Percentiles rank a stretch among this genome's conserved stretches.
These are phyloP conservation scores for Drosophila ironensis DNA, from an alignment of 1,140 invertebrate species.

Conservation along the genomic window DNA sequence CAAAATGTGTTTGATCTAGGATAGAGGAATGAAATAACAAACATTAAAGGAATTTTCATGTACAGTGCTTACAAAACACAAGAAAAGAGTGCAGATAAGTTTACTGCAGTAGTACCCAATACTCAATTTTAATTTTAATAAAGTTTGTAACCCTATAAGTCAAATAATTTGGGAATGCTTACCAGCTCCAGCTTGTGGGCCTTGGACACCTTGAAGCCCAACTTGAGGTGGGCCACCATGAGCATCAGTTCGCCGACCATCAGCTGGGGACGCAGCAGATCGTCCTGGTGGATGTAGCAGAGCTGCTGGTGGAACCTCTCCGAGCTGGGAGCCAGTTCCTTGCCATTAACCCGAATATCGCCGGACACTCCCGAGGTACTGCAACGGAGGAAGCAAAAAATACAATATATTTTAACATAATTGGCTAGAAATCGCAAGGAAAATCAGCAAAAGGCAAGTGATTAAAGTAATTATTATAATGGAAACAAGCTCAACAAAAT, in stretches of 20 bases:
- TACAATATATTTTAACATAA: constrained; percentile 13
- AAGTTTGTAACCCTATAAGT: too few relatives aligned
- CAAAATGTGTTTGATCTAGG: constrained; percentile 86
- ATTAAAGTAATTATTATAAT: constrained; percentile 46
- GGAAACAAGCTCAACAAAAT: constrained; percentile 2
- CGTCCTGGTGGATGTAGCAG: constrained; percentile 96
- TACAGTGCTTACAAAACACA: too few relatives aligned
- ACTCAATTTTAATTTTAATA: too few relatives aligned
- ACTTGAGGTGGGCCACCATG: constrained; percentile 92
- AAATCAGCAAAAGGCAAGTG: constrained; percentile 19
- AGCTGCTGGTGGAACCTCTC: constrained; percentile 89
- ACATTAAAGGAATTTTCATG: too few relatives aligned
- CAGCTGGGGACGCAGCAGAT: constrained; percentile 89
- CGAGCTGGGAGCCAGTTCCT: constrained; percentile 87
- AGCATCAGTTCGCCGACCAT: constrained; percentile 93
- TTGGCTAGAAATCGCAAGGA: constrained; percentile 11
- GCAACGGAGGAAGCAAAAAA: constrained; percentile 22
- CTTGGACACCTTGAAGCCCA: constrained; percentile 86
- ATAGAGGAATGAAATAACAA: not conserved
- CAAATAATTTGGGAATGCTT: constrained; percentile 2
- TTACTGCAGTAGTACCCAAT: too few relatives aligned
- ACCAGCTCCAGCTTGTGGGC: constrained; percentile 68
- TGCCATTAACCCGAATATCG: constrained; percentile 89
- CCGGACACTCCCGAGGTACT: constrained; percentile 86
- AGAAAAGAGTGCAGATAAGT: too few relatives aligned